These are phyloP conservation scores for rat (Rattus norvegicus) DNA, from an alignment of 2,113 vertebrate genomes.

Conservation along the genomic window DNA sequence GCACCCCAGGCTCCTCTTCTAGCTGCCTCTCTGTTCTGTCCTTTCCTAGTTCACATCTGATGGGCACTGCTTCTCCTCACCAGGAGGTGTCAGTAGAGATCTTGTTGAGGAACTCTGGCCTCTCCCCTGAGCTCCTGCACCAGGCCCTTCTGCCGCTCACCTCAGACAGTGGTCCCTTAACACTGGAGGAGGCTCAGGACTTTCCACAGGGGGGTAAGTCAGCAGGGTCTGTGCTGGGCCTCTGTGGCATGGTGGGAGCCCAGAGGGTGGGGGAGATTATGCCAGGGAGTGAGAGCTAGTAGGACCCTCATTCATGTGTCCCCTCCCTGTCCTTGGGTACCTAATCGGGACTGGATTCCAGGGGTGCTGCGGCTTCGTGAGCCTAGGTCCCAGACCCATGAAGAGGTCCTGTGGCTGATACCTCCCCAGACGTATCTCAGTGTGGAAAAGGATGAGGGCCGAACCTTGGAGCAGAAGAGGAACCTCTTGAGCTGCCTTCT, in stretches of 20 bases:
- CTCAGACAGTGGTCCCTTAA: slow-evolving; percentile 85
- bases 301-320: too few relatives aligned
- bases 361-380: slow-evolving; percentile 88
- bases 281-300: not conserved
- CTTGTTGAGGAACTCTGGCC: slow-evolving; percentile 86
- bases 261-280: not conserved
- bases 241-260: not conserved
- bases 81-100: slow-evolving; percentile 91
- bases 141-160: slow-evolving; percentile 93
- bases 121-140: slow-evolving; percentile 87
- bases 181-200: slow-evolving; percentile 68
- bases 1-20: not conserved
- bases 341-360: slow-evolving; percentile 78
- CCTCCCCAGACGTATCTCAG: slow-evolving; percentile 93
- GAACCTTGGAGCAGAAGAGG: slow-evolving; percentile 94
- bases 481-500: slow-evolving; percentile 95
- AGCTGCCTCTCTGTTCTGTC: not conserved
- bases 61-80: slow-evolving; percentile 28
- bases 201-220: slow-evolving; percentile 75
- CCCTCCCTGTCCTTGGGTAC: rapidly evolving
- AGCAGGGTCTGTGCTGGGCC: not conserved
- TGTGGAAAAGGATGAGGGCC: slow-evolving; percentile 90
- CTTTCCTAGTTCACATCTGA: not conserved
- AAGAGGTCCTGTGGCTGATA: slow-evolving; percentile 86
- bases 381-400: slow-evolving; percentile 48